Evolutionary conservation across 2,888 invertebrate species (phyloP), one percentile per base, ranked within the genome.

Genomic region (Spisula solida): DNA sequence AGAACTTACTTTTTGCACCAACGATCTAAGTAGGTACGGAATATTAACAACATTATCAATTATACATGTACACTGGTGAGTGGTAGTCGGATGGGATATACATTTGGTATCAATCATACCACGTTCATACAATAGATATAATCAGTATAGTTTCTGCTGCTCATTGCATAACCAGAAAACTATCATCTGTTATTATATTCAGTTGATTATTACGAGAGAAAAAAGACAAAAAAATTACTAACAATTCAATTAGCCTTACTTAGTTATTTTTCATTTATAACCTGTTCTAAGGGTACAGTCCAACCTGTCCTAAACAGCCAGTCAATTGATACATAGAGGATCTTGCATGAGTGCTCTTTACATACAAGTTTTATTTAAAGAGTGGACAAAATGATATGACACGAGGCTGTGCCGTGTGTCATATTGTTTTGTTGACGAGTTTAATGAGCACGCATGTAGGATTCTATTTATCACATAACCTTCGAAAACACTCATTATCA

Each of bases 71-170:
- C 25, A 66, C n/a, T 66, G 25, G 60, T 66, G 25, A 66, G 41
- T 41, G 41, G 8, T 41, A 8, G 41, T 41, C 41, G 8, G 8
- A 41, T 41, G 41, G 41, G 41, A 66, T 25, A 25, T 25, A 66
- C 60, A 66, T 66, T 66, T 66, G 60, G 60, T 25, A 66, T 66
- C 60, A 66, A 66, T 66, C 60, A 66, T 66, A 66, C n/a, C 10
- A 25, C 25, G 6, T 66, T 25, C 51, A 66, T 66, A 66, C 25
- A 66, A 25, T 66, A 6, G 25, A 66, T 66, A 66, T 66, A n/a
- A 66, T 66, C 60, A 8, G n/a, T 25, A n/a, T 25, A 25, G 18
- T 25, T 66, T n/a, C 60, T 66, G n/a, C 60, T 66, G 8, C n/a
- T 25, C 60, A 66, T 25, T 66, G 60, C 60, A 66, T 25, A 25